A percentile compares a stretch with the other conserved stretches of the same genome.
These are phyloP conservation scores for Agelas oroides DNA, from an alignment of 37 sponge, comb jelly and placozoan genomes.

Conservation along the genomic window DNA sequence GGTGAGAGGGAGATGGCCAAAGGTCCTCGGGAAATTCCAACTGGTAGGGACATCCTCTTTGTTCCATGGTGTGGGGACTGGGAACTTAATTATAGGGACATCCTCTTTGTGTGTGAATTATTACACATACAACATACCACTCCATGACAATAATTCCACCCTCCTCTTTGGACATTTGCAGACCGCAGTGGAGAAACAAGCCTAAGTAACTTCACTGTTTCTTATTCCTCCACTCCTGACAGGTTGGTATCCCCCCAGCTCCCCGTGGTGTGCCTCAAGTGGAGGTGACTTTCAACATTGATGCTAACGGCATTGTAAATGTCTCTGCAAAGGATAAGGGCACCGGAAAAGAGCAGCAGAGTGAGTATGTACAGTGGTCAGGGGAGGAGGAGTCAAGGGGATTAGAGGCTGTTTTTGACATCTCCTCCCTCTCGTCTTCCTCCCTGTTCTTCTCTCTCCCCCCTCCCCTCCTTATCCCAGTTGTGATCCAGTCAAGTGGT, in stretches of 20 bases:
- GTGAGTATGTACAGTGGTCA: too few species aligned
- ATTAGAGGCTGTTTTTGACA: too few species aligned
- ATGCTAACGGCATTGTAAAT: conserved; percentile 99
- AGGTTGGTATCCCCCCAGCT: conserved; percentile 96
- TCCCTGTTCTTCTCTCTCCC: neutral
- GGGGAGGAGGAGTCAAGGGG: too few species aligned
- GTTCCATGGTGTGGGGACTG: too few species aligned
- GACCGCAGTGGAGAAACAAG: too few species aligned
- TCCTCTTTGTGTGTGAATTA: neutral
- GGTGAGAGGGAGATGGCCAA: conserved; percentile 99
- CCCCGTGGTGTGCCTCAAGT: conserved; percentile 98
- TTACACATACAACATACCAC: neutral
- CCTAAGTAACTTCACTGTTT: neutral
- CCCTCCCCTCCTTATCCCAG: neutral
- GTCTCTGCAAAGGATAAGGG: conserved; percentile 98
- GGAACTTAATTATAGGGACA: conserved; percentile 11
- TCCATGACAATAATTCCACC: too few species aligned
- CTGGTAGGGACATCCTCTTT: conserved; percentile 58
- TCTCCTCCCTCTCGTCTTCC: neutral
- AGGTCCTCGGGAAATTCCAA: conserved; percentile 88
- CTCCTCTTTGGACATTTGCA: neutral
- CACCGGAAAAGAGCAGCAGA: conserved; percentile 97
- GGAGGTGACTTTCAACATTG: conserved; percentile 98
- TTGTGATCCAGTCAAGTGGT: conserved; percentile 93
- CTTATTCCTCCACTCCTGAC: conserved; percentile 22